phyloP scores from a whole-genome alignment of 2,888 invertebrate genomes.

The Lasioglossum morio region DNA sequence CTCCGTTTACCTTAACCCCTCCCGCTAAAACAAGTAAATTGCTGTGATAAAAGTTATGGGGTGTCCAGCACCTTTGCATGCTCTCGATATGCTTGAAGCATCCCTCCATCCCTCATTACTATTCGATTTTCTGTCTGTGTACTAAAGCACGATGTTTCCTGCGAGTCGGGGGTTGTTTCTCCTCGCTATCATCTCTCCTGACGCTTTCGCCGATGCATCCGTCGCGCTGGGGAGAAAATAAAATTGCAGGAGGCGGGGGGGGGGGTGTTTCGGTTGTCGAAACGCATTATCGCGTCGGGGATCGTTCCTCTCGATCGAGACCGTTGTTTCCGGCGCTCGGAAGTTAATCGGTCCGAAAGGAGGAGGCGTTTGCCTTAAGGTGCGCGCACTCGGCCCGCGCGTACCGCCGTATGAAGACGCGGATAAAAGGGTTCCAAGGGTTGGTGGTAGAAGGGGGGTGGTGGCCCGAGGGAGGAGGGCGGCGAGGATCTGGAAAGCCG shows the following conservation, averaged over 20 bases:
- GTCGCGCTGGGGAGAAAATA: background rate
- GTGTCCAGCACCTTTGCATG: background rate
- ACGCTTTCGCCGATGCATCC: background rate
- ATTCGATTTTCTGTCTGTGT: background rate
- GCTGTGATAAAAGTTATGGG: background rate
- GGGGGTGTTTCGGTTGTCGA: background rate
- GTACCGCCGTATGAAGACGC: slow-evolving; percentile 61
- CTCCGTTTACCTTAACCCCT: background rate
- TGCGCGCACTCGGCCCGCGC: slow-evolving; percentile 61
- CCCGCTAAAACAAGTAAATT: background rate
- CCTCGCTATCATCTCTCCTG: background rate
- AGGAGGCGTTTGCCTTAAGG: slow-evolving; percentile 67
- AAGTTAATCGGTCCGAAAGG: slow-evolving; percentile 67
- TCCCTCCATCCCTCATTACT: background rate
- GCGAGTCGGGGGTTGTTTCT: background rate
- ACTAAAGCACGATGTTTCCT: background rate
- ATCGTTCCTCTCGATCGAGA: background rate
- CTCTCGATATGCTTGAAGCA: background rate
- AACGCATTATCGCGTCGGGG: background rate
- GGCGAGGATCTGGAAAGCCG: slow-evolving; percentile 60
- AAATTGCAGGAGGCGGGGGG: background rate
- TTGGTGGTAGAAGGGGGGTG: slow-evolving; percentile 15
- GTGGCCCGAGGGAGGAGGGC: slow-evolving; percentile 1
- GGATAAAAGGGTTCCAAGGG: slow-evolving; percentile 59
- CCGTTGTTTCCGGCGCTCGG: slow-evolving; percentile 1